phyloP scores from a whole-genome alignment of 1,140 invertebrate genomes.

The Aradophagus sp. region DNA sequence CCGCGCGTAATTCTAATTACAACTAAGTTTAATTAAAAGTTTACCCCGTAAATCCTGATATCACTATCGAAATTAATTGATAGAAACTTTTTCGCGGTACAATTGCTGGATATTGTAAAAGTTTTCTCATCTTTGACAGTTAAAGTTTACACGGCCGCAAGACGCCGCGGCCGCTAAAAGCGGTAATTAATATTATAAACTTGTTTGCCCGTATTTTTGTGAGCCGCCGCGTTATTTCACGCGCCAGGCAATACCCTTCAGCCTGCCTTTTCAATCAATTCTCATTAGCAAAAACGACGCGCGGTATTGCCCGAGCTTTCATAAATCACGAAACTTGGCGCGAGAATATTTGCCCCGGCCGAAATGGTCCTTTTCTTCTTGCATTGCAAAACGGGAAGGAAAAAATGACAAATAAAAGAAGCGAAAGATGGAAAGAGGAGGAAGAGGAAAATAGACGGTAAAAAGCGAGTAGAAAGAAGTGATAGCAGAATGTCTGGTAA shows the following conservation, averaged over 20 bases:
- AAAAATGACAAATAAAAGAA: no score
- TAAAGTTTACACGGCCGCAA: slow-evolving; percentile 47
- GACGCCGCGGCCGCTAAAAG: slow-evolving; percentile 35
- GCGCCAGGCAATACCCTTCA: slow-evolving; percentile 21
- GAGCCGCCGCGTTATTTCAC: slow-evolving; percentile 26
- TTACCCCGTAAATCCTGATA: slow-evolving; percentile 49
- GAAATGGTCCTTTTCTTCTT: no score
- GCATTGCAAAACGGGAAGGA: no score
- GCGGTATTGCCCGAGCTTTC: slow-evolving; percentile 26
- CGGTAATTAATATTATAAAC: slow-evolving; percentile 50
- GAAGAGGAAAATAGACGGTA: not conserved
- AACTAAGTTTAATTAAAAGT: slow-evolving; percentile 52
- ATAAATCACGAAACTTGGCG: slow-evolving; percentile 42
- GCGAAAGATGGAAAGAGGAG: no score
- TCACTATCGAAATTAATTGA: slow-evolving; percentile 53
- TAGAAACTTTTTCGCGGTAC: slow-evolving; percentile 52
- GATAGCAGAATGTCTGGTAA: slow-evolving; percentile 12
- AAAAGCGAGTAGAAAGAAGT: not conserved
- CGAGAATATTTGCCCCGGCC: not conserved
- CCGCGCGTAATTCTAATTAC: slow-evolving; percentile 41
- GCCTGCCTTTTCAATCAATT: slow-evolving; percentile 48
- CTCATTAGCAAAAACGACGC: slow-evolving; percentile 45
- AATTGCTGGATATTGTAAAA: slow-evolving; percentile 58
- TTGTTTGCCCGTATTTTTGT: slow-evolving; percentile 17
- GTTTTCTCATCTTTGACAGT: slow-evolving; percentile 58